Conservation (phyloP, 2,888 invertebrate species). For the Drosophila monieri region DNA sequence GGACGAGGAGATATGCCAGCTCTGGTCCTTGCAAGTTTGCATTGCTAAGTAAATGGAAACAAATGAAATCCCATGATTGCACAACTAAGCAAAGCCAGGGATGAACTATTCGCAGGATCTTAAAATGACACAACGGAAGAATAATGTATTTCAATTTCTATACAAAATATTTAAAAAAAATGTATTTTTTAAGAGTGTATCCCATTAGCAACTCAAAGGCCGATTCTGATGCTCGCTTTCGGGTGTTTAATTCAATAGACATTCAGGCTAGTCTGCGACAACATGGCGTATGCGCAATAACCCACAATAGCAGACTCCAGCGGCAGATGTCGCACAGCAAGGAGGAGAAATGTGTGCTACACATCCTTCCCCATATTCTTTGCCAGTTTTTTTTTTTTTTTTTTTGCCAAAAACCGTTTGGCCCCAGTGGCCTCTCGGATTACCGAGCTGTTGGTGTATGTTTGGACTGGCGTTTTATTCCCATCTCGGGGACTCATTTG, state of each 20-base stretch:
- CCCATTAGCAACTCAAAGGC: conserved; percentile 10
- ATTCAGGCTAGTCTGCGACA: conserved; percentile 44
- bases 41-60: conserved; percentile 21
- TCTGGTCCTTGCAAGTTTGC: conserved; percentile 17
- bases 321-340: conserved; percentile 34
- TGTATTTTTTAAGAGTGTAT: conserved; percentile 8
- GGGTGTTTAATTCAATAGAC: conserved; percentile 68
- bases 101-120: conserved; percentile 3
- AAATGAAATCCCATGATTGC: conserved; percentile 29
- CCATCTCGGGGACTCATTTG: conserved; percentile 57
- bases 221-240: not conserved
- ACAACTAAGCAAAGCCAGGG: conserved; percentile 5
- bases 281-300: conserved; percentile 69
- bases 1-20: conserved; percentile 29
- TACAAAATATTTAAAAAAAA: not conserved
- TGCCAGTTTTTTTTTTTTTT: conserved; percentile 1
- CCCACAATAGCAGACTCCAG: conserved; percentile 12
- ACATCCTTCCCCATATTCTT: not conserved
- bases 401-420: conserved; percentile 20
- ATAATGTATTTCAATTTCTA: not conserved
- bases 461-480: conserved; percentile 27
- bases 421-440: conserved; percentile 44
- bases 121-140: not conserved
- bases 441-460: conserved; percentile 32
- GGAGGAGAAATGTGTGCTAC: not conserved